Base-by-base conservation (phyloP, 2,888 invertebrate species). In the Euspilapteryx auroguttella region DNA sequence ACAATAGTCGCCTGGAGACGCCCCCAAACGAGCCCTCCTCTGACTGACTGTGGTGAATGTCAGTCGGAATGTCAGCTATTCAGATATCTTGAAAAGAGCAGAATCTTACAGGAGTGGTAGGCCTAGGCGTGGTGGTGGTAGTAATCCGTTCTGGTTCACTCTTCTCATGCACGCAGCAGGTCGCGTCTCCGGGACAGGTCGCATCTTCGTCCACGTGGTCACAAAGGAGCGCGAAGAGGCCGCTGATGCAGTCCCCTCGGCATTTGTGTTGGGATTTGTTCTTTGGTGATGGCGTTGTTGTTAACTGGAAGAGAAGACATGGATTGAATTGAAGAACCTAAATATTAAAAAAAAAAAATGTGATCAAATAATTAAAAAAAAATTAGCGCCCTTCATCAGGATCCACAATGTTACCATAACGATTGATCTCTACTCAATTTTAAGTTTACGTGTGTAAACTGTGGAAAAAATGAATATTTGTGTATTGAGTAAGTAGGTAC, bases 191-290 rank as follows among this genome's bases (percentile, higher is more conserved):
- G 0, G 86, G 83, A 47, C 92, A 92, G 31, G 76, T 73, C 0
- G 89, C 91, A 1, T 87, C 85, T 2, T 84, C 73, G 47, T 94
- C 92, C 29, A 93, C 83, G 43, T 87, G 86, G 46, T 93, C 92
- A 50, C 94, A 94, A 39, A 94, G 84, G 29, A 93, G 66, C 6
- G 90, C 87, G 49, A 93, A 84, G 21, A 94, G 68, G 0, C 87
- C 87, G 33, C 83, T 86, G 41, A 90, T 86, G 59, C 94, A 94
- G 49, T 92, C 89, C 1, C 94, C 94, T 25, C 79, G 78, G 49
- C 94, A 94, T 21, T 82, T 81, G 42, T 81, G 61, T 0, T 64
- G 55, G 0, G 59, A 50, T 14, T 39, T 27, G 26, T 51, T 49
- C n/a, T 69, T 58, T n/a, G 61, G 64, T 2, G 51, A 46, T 10